These are phyloP conservation scores for Oryzias dopingdopingensis DNA, from an alignment of 2,797 vertebrate species.

Conservation along the genomic window DNA sequence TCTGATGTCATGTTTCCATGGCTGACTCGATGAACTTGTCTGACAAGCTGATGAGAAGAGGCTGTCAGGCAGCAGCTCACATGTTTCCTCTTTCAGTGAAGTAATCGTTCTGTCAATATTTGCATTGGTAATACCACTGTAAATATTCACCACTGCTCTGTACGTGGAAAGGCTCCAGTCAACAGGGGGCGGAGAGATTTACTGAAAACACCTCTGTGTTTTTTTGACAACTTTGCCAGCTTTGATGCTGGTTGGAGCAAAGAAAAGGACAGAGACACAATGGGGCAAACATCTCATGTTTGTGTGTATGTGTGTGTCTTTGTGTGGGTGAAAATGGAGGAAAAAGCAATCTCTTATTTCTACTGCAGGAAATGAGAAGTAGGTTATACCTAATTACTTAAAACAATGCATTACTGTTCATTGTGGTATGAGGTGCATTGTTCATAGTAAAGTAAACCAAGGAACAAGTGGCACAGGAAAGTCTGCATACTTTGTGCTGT, in stretches of 20 bases:
- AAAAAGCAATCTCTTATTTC: slow-evolving; percentile 9
- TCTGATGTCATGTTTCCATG: slow-evolving; percentile 50
- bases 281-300: slow-evolving; percentile 24
- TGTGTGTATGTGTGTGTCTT: neutral
- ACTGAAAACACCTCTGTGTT: slow-evolving; percentile 60
- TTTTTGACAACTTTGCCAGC: slow-evolving; percentile 30
- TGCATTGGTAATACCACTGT: slow-evolving; percentile 69
- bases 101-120: slow-evolving; percentile 77
- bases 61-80: slow-evolving; percentile 52
- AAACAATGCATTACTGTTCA: slow-evolving; percentile 1
- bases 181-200: slow-evolving; percentile 43
- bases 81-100: slow-evolving; percentile 75
- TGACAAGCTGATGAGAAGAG: slow-evolving; percentile 59
- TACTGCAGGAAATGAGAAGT: slow-evolving; percentile 5
- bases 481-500: slow-evolving; percentile 37
- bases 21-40: slow-evolving; percentile 64
- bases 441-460: slow-evolving; percentile 11
- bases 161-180: slow-evolving; percentile 29
- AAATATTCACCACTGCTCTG: slow-evolving; percentile 52
- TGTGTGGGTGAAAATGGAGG: neutral
- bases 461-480: slow-evolving; percentile 56
- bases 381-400: slow-evolving; percentile 3
- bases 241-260: slow-evolving; percentile 41
- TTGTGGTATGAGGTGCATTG: slow-evolving; percentile 8
- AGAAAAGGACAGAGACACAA: slow-evolving; percentile 35